Percentiles rank a stretch among this genome's conserved stretches.
These are phyloP conservation scores for Pogonus chalceus DNA, from an alignment of 1,140 invertebrate genomes.

Conservation along the genomic window DNA sequence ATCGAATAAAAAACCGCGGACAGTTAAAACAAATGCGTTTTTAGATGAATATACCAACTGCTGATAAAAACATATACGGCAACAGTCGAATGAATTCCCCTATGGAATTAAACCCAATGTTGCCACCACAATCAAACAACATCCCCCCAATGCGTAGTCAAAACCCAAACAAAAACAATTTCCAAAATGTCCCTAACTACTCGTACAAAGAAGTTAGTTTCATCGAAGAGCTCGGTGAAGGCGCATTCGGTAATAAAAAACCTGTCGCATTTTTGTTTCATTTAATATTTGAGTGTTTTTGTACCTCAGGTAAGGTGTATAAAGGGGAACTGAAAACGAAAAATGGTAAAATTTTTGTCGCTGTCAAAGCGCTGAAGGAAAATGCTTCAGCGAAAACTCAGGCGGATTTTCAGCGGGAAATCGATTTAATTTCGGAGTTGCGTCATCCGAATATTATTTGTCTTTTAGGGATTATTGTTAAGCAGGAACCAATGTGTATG, in stretches of 20 bases:
- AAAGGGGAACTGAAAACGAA: constrained; percentile 77
- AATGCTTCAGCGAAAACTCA: constrained; percentile 85
- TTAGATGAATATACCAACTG: constrained; percentile 51
- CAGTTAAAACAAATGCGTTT: constrained; percentile 14
- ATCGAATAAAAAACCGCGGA: too few species aligned
- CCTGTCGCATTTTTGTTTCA: constrained; percentile 5
- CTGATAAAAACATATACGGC: constrained; percentile 71
- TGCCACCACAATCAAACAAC: constrained; percentile 45
- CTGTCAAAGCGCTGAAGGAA: constrained; percentile 90
- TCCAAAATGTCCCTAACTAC: constrained; percentile 58
- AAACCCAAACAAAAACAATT: constrained; percentile 26
- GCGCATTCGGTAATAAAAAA: constrained; percentile 72
- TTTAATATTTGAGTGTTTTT: constrained; percentile 9
- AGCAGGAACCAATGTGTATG: constrained; percentile 90
- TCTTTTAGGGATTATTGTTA: constrained; percentile 81
- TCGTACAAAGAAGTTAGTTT: constrained; percentile 73
- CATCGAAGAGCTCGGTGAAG: constrained; percentile 90
- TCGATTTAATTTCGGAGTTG: constrained; percentile 86
- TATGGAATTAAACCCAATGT: constrained; percentile 67
- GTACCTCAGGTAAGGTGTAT: constrained; percentile 65
- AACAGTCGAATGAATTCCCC: constrained; percentile 53
- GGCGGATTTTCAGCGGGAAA: constrained; percentile 81
- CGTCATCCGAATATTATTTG: constrained; percentile 94
- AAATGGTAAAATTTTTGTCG: constrained; percentile 65
- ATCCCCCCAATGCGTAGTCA: constrained; percentile 26